phyloP scores from a whole-genome alignment of 2,888 invertebrate genomes.

The Muschampia plurimacula region DNA sequence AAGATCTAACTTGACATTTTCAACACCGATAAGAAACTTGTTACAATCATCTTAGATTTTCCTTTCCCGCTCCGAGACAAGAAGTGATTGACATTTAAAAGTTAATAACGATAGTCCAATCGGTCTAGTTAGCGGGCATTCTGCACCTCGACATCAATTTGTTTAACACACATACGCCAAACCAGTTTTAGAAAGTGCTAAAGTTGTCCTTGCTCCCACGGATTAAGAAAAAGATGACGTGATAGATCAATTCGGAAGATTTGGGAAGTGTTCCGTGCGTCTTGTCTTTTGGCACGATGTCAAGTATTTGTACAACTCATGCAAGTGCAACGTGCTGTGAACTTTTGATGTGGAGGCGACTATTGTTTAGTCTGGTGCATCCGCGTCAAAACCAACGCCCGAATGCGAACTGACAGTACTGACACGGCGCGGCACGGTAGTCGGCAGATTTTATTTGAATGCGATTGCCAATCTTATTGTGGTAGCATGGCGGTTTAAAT shows the following conservation, averaged over 20 bases:
- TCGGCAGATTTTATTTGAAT: constrained; percentile 25
- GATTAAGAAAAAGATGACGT: constrained; percentile 17
- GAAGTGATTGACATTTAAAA: constrained; percentile 48
- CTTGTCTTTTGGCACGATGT: constrained; percentile 44
- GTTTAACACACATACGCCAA: constrained; percentile 19
- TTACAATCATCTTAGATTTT: constrained; percentile 29
- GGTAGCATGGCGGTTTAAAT: constrained; percentile 18
- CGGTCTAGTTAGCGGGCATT: constrained; percentile 15
- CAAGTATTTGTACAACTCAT: constrained; percentile 44
- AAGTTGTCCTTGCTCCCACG: constrained; percentile 31
- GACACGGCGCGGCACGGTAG: neutral
- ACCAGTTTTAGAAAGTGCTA: constrained; percentile 52
- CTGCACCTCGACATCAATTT: constrained; percentile 12
- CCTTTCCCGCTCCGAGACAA: neutral
- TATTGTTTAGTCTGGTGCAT: constrained; percentile 55
- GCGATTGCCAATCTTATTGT: constrained; percentile 22
- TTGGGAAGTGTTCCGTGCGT: constrained; percentile 18
- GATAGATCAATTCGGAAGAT: constrained; percentile 13
- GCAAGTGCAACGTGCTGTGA: constrained; percentile 51
- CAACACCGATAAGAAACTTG: constrained; percentile 24
- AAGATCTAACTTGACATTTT: constrained; percentile 6
- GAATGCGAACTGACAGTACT: constrained; percentile 1
- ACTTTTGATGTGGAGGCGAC: constrained; percentile 43
- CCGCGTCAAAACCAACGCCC: constrained; percentile 35
- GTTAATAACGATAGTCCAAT: constrained; percentile 43